Evolutionary conservation across 2,888 invertebrate genomes (phyloP).

Genomic region (Caenorhabditis zanzibari): DNA sequence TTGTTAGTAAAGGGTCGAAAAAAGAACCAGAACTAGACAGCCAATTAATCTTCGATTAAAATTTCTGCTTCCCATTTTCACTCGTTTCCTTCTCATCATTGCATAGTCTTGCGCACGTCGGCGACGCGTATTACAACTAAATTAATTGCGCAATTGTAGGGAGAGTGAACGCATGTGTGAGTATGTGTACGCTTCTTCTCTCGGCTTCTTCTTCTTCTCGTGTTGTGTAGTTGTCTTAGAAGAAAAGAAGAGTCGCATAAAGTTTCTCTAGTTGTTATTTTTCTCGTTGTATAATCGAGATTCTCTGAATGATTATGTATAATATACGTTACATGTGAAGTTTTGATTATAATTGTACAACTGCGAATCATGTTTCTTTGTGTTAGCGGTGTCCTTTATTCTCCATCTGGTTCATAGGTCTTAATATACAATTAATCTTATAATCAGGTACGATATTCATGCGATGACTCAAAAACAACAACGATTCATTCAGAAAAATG

Average conservation of each 20-base stretch:
- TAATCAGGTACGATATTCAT: neutral
- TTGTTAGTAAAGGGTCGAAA: conserved; percentile 6
- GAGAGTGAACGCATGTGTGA: conserved; percentile 52
- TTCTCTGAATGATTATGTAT: conserved; percentile 44
- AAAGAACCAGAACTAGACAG: conserved; percentile 44
- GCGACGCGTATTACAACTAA: conserved; percentile 60
- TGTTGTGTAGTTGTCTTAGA: conserved; percentile 6
- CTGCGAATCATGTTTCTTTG: conserved; percentile 32
- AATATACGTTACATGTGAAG: conserved; percentile 34
- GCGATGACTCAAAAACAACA: neutral
- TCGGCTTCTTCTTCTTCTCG: conserved; percentile 31
- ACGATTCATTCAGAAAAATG: neutral
- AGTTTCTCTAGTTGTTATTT: conserved; percentile 36
- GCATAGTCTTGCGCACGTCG: conserved; percentile 45
- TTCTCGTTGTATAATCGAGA: conserved; percentile 50
- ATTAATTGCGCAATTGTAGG: conserved; percentile 61
- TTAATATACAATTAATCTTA: too few species aligned
- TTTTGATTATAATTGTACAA: conserved; percentile 15
- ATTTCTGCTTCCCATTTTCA: conserved; percentile 33
- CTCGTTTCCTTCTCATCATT: conserved; percentile 47
- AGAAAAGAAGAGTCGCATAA: conserved; percentile 23
- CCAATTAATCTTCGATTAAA: conserved; percentile 54
- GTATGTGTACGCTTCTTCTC: conserved; percentile 34
- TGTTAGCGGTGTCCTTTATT: neutral
- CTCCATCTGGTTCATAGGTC: neutral